These are phyloP conservation scores for Pipistrellus pygmaeus DNA, from an alignment of 2,797 vertebrate genomes.

Conservation along the genomic window DNA sequence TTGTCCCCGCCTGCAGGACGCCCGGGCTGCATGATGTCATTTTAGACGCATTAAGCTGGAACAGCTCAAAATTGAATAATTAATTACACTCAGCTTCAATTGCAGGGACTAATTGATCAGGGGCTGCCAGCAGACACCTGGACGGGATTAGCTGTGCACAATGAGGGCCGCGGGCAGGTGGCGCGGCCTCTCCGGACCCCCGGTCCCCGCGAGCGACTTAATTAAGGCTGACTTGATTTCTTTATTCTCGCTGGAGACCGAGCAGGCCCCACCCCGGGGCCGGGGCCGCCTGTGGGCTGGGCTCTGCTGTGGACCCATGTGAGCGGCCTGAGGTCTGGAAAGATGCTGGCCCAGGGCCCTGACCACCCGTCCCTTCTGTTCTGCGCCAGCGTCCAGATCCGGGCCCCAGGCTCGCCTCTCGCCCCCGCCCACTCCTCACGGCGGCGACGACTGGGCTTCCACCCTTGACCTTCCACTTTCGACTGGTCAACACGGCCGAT, in stretches of 20 bases:
- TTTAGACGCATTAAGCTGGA: conserved; percentile 75
- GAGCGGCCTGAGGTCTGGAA: not conserved
- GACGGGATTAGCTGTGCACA: conserved; percentile 74
- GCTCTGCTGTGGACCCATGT: rapidly evolving
- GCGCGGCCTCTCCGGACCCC: conserved; percentile 7
- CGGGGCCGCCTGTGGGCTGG: not conserved
- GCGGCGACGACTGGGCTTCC: rapidly evolving
- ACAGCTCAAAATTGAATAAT: conserved; percentile 82
- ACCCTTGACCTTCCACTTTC: not conserved
- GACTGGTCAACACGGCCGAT: rapidly evolving
- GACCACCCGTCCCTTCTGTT: not conserved
- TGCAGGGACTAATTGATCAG: conserved; percentile 77
- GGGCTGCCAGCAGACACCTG: conserved; percentile 77
- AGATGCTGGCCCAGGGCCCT: not conserved
- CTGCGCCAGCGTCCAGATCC: not conserved
- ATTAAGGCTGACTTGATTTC: conserved; percentile 75
- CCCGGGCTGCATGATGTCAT: conserved; percentile 73
- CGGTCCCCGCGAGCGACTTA: conserved; percentile 40
- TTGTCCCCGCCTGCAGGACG: conserved; percentile 55
- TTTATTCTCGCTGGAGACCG: conserved; percentile 26
- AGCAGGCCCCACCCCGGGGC: not conserved
- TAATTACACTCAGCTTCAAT: conserved; percentile 78
- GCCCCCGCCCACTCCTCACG: not conserved
- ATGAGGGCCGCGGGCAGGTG: conserved; percentile 73
- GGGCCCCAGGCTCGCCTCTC: rapidly evolving